Base-by-base conservation (phyloP, 2,113 vertebrate species). In the Sula dactylatra region DNA sequence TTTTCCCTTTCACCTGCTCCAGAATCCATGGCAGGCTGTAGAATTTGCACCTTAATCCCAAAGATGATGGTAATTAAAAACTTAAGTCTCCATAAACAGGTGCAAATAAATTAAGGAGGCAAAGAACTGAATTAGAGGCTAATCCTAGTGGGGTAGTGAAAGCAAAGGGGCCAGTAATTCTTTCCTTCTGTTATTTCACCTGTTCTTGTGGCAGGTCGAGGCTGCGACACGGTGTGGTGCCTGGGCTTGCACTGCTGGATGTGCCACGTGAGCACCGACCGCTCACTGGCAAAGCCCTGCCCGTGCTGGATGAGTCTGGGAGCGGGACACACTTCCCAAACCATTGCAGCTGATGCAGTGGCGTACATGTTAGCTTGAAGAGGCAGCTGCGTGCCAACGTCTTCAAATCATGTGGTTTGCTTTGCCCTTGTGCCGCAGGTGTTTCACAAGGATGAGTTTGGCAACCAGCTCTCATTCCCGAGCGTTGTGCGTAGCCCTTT, bases 1-100 rank as follows among this genome's bases (percentile, higher is more conserved):
- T 67, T 79, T 71, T 81, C 56, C 82, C 54, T 82, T 91, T 92
- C 0, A 0, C 26, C 45, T 55, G 56, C 67, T 89, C 56, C 76
- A 73, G 40, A 71, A 55, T 66, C 47, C 52, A 34, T 0, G 0
- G 15, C 58, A 76, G 88, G 44, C 62, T 79, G 69, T 69, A 73
- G 66, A 93, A 91, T 66, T 95, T 91, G 77, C 62, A 95, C 78
- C 87, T 93, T 96, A 95, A 97, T 95, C 84, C 78, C 32, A 24
- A 65, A 91, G 84, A 95, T 70, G 71, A 80, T 88, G 78, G 78
- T 78, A 93, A 95, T 97, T 97, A 93, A 94, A 96, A 97, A 87
- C 70, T 59, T 95, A 94, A 95, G 76, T 96, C 95, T 91, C 64
- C 59, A 86, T 59, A 93, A 93, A 86, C 66, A 90, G 82, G 87